phyloP scores from a whole-genome alignment of 2,113 vertebrate species.

The Dromas ardeola region DNA sequence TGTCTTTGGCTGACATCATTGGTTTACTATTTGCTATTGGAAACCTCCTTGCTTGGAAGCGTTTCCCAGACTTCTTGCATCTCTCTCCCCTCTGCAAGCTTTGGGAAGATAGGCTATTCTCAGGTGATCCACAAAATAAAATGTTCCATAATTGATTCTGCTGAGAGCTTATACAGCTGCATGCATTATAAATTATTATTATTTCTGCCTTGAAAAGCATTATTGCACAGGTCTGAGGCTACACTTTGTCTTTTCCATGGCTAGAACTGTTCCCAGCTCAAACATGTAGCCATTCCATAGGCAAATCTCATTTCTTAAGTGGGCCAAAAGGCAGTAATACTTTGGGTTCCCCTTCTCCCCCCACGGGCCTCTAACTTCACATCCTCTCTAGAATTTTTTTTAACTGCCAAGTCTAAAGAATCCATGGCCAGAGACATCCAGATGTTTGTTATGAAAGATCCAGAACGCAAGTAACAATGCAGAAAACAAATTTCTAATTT shows the following conservation, averaged over 20 bases:
- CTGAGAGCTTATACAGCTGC: constrained; percentile 51
- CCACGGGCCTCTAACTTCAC: neutral
- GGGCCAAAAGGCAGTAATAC: neutral
- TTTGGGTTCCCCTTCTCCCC: neutral
- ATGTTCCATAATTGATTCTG: constrained; percentile 23
- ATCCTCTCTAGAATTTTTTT: neutral
- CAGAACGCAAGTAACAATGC: neutral
- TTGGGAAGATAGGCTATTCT: constrained; percentile 21
- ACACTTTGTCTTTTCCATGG: neutral
- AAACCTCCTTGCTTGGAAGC: constrained; percentile 15
- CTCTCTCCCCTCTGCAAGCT: neutral
- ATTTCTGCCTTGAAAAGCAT: constrained; percentile 30
- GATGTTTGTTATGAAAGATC: neutral
- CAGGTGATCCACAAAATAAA: constrained; percentile 59
- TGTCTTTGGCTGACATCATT: neutral
- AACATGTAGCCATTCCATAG: neutral
- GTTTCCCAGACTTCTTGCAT: neutral
- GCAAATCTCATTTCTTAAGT: neutral
- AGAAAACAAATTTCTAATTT: neutral
- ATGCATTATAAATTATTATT: constrained; percentile 18
- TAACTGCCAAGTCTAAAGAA: neutral
- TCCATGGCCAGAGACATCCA: neutral
- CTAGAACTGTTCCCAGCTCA: constrained; percentile 7
- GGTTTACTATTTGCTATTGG: constrained; percentile 43
- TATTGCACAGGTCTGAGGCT: neutral